Evolutionary conservation across 2,797 vertebrate species (phyloP).

Genomic region (Neosilurus hyrtlii): DNA sequence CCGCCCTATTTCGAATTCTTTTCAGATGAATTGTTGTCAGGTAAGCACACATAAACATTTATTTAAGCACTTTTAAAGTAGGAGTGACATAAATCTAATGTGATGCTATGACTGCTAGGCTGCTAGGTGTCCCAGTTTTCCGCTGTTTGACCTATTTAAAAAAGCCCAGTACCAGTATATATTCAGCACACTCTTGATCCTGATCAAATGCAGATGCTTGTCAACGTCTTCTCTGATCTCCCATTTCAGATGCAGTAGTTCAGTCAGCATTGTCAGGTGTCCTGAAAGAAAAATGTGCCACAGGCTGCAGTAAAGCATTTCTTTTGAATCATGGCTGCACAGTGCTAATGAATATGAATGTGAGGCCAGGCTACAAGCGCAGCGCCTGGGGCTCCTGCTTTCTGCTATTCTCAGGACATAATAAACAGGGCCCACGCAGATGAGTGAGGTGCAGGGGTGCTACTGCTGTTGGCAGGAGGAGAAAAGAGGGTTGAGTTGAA

Average conservation of each 20-base stretch:
- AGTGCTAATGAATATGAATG: slow-evolving; percentile 30
- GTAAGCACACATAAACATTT: slow-evolving; percentile 9
- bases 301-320: slow-evolving; percentile 19
- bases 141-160: background rate
- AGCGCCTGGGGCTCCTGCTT: slow-evolving; percentile 20
- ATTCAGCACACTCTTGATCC: background rate
- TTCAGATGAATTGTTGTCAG: background rate
- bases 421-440: slow-evolving; percentile 1
- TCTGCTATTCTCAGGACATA: slow-evolving; percentile 21
- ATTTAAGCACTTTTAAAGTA: background rate
- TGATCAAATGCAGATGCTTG: slow-evolving; percentile 10
- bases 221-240: background rate
- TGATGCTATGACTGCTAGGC: background rate
- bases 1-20: slow-evolving; percentile 22
- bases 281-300: slow-evolving; percentile 7
- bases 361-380: slow-evolving; percentile 29
- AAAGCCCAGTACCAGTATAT: too few species aligned
- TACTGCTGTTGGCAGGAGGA: slow-evolving; percentile 37
- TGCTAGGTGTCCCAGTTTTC: background rate
- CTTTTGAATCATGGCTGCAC: slow-evolving; percentile 18
- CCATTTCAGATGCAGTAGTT: background rate
- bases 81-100: background rate
- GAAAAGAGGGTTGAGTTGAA: slow-evolving; percentile 43
- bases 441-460: slow-evolving; percentile 41
- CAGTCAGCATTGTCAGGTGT: slow-evolving; percentile 9